Conservation (phyloP, 1,140 invertebrate genomes). For the Globodera rostochiensis region DNA sequence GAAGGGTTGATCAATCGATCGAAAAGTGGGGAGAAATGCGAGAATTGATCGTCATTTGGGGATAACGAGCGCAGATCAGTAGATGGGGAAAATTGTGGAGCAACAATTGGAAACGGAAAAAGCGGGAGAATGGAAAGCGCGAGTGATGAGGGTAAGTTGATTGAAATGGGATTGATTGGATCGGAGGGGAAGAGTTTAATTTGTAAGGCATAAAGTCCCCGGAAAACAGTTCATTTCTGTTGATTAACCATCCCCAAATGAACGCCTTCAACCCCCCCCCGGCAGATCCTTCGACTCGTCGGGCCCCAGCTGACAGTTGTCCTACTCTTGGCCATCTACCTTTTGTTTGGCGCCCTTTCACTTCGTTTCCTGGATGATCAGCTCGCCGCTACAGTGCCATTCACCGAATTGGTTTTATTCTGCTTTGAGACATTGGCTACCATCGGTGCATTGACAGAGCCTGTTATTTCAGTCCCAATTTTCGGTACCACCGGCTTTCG, state of each 20-base stretch:
- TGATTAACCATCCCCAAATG: no score
- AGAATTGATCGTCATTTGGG: no score
- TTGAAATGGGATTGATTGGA: not conserved
- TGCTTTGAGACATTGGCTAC: constrained; percentile 35
- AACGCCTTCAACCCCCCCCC: not conserved
- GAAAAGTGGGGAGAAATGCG: not conserved
- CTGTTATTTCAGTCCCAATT: not conserved
- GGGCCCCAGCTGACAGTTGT: constrained; percentile 21
- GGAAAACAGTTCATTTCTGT: no score
- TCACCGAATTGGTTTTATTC: constrained; percentile 31
- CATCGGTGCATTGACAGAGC: not conserved
- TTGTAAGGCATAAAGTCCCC: no score
- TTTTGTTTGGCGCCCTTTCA: constrained; percentile 28
- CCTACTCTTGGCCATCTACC: constrained; percentile 15
- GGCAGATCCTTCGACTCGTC: constrained; percentile 10
- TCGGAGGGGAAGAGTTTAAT: no score
- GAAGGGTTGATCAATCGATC: not conserved
- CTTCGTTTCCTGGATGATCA: constrained; percentile 22
- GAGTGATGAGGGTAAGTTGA: not conserved
- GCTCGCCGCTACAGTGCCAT: not conserved
- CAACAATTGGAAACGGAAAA: not conserved
- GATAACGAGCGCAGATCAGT: no score
- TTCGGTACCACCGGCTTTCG: no score
- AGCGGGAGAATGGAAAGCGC: not conserved
- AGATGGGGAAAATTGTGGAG: no score